Conservation (phyloP, 2,888 invertebrate genomes). For the Eupithecia insigniata region DNA sequence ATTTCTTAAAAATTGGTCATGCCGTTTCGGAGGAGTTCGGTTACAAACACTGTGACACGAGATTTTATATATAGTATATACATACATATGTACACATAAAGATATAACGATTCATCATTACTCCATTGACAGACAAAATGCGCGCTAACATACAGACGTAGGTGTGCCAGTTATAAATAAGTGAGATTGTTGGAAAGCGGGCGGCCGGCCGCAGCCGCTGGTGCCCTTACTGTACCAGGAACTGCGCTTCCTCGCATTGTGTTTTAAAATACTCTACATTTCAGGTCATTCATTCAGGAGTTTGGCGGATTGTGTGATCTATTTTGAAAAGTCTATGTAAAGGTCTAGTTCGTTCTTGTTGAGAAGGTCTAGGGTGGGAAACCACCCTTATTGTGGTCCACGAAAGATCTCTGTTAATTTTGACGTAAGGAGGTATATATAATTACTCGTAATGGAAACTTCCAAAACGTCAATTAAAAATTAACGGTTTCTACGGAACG, state of each 20-base stretch:
- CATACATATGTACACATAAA: too few relatives aligned
- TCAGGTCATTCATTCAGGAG: constrained; percentile 1
- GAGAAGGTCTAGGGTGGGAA: neutral
- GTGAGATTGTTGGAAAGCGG: constrained; percentile 19
- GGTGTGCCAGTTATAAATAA: neutral
- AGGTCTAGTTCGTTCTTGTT: neutral
- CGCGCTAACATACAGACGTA: neutral
- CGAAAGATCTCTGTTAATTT: neutral
- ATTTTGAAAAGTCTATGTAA: neutral
- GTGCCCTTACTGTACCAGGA: constrained; percentile 18
- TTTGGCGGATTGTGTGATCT: neutral
- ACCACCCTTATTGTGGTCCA: neutral
- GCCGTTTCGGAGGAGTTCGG: too few relatives aligned
- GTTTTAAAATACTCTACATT: constrained; percentile 22
- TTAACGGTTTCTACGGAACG: too few relatives aligned
- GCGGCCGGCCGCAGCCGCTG: constrained; percentile 15
- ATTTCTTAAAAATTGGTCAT: too few relatives aligned
- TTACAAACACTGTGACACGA: too few relatives aligned
- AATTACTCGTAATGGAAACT: neutral
- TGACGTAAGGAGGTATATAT: neutral
- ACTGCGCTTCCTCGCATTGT: constrained; percentile 18
- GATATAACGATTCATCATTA: neutral
- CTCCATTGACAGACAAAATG: neutral
- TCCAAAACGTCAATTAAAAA: neutral
- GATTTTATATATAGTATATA: too few relatives aligned